Conservation (phyloP, 2,113 vertebrate genomes). For the Pseudorectes ferrugineus region DNA sequence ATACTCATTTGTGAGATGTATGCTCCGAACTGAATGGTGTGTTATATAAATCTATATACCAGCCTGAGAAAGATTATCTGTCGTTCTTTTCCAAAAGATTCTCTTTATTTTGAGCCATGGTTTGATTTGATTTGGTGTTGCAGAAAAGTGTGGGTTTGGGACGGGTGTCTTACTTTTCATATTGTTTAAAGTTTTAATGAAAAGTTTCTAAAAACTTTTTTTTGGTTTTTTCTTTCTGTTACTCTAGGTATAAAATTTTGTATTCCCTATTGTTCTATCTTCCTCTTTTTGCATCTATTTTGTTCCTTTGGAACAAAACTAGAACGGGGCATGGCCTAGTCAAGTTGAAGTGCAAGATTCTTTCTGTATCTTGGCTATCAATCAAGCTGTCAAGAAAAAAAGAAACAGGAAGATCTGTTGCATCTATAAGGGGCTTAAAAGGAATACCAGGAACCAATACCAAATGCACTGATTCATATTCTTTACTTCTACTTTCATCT, state of each 20-base stretch:
- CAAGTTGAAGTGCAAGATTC: not conserved
- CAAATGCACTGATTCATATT: not conserved
- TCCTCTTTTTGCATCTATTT: not conserved
- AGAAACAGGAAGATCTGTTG: not conserved
- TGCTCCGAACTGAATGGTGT: not conserved
- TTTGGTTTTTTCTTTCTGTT: not conserved
- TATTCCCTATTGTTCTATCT: not conserved
- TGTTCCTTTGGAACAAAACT: not conserved
- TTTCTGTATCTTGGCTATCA: not conserved
- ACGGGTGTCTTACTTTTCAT: not conserved
- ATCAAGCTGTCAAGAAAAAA: not conserved
- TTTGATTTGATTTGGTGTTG: not conserved
- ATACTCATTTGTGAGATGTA: not conserved
- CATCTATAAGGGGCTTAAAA: not conserved
- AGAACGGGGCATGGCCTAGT: not conserved
- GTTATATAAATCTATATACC: not conserved
- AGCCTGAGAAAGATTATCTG: not conserved
- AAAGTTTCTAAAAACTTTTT: not conserved
- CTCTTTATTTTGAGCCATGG: not conserved
- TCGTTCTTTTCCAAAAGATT: not conserved
- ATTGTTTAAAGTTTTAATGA: not conserved
- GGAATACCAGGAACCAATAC: not conserved
- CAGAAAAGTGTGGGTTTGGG: not conserved
- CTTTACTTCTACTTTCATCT: constrained; percentile 24
- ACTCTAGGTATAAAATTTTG: not conserved